Base-by-base conservation (phyloP, 2,888 invertebrate genomes). In the Acleris sparsana region DNA sequence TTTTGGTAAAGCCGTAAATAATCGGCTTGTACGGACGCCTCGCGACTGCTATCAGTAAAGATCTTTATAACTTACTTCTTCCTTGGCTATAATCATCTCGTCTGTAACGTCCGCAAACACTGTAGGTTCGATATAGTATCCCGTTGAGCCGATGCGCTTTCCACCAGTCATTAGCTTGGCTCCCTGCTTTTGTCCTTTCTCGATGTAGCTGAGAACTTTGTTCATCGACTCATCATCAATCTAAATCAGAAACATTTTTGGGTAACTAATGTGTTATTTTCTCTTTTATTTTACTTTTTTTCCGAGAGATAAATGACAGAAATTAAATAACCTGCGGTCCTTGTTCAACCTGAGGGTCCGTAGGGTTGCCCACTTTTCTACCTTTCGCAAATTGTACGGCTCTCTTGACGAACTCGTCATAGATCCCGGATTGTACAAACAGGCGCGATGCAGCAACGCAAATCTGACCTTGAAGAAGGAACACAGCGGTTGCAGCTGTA, bases 101-200 rank as follows among this genome's bases (percentile, higher is more conserved):
- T 97, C 97, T 20, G 91, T 93, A 6, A 96, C 96, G 78, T 95
- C 93, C 5, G 95, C 94, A 79, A 96, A 96, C 0, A 97, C 95
- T 0, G 97, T 96, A 0, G 97, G 97, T 73, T 96, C 93, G 33
- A 97, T 89, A 78, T 96, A 97, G 83, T 93, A 97, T 0, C 97
- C 97, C 44, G 93, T 91, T 57, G 82, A 87, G 11, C 96, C 96
- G 33, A 94, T 66, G 11, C 87, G 78, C 20, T 85, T 84, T 2
- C 98, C 98, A 11, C 98, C 98, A 18, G 94, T 89, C 75, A 95
- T 90, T 66, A 97, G 85, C 75, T 94, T 95, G 0, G 98, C 98
- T 0, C 98, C 98, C 81, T 98, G 95, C 70, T 94, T 86, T 81
- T 95, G 95, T 2, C 97, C 98, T 69, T 93, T 94, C 69, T 96